Evolutionary conservation across 1,140 invertebrate genomes (phyloP), one percentile per base, ranked within the genome.

Genomic region (Drosophila sechellia): DNA sequence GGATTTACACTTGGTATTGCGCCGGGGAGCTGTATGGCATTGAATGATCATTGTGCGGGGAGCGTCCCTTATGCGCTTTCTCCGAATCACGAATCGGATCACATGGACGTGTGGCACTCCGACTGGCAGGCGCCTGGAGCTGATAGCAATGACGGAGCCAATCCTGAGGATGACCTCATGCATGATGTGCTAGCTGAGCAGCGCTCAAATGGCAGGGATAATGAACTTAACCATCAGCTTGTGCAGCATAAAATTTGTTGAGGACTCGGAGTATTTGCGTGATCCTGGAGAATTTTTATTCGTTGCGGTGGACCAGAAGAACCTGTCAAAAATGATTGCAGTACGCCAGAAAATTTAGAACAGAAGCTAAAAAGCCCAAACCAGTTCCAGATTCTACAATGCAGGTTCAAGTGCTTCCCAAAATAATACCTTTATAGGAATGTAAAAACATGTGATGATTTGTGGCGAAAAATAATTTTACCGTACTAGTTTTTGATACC

Each of bases 51-150:
- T 61, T 91, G 17, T 91, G 90, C 71, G 90, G 87, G 43, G 90
- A 91, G 53, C 69, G 73, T 0, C 85, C 90, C 0, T 42, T 91
- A 4, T 91, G 90, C 37, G 76, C 85, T 6, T 63, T 91, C 5
- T 59, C 73, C 22, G 90, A 91, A 35, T 91, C 90, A 20, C 64
- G 17, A 17, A 17, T 17, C 85, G 0, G 77, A 87, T 46, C 90
- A 91, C 49, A 91, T 91, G 90, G 70, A 90, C 6, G 45, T 90
- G 2, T 91, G 90, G 90, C 90, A 91, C 31, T 69, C 71, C 13
- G 79, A 87, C 25, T 91, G 90, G 90, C 65, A 72, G 43, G 58
- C 43, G 0, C 49, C 59, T 22, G 43, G 49, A 11, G 1, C 37
- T 1, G 37, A 25, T 1, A 12, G 43, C 10, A 34, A 46, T 6